phyloP scores from a whole-genome alignment of 2,113 vertebrate genomes.

The Tonatia bakeri region DNA sequence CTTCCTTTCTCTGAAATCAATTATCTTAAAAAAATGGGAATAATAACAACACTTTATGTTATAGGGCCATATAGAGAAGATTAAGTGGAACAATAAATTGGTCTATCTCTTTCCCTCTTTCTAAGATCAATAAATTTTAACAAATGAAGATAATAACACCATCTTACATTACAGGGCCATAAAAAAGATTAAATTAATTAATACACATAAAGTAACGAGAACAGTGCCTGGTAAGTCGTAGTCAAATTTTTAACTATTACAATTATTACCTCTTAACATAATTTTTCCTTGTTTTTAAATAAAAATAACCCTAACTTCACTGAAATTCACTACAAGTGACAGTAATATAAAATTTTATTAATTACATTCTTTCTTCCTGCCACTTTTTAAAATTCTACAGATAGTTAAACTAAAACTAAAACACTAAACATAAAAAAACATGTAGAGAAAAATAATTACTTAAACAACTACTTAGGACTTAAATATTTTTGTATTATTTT shows the following conservation, averaged over 20 bases:
- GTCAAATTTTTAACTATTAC: conserved; percentile 14
- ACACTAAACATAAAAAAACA: conserved; percentile 41
- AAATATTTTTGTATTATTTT: conserved; percentile 24
- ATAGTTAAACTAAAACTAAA: conserved; percentile 27
- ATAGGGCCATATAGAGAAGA: background rate
- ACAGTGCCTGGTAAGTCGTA: background rate
- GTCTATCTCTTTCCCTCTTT: too few species aligned
- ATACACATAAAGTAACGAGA: background rate
- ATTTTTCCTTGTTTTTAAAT: background rate
- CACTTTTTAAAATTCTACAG: background rate
- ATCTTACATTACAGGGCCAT: background rate
- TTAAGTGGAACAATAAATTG: background rate
- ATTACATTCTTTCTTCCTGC: background rate
- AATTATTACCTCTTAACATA: conserved; percentile 25
- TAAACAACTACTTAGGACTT: background rate
- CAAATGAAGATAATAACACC: background rate
- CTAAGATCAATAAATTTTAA: too few species aligned
- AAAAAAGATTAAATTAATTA: conserved; percentile 17
- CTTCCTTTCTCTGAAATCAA: too few species aligned
- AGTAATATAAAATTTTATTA: conserved; percentile 17
- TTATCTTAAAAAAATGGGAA: background rate
- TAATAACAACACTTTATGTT: background rate
- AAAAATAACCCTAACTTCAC: background rate
- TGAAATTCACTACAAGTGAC: background rate
- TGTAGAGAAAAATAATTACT: conserved; percentile 17